These are phyloP conservation scores for Eublepharis macularius DNA, from an alignment of 2,113 vertebrate species.

Conservation along the genomic window DNA sequence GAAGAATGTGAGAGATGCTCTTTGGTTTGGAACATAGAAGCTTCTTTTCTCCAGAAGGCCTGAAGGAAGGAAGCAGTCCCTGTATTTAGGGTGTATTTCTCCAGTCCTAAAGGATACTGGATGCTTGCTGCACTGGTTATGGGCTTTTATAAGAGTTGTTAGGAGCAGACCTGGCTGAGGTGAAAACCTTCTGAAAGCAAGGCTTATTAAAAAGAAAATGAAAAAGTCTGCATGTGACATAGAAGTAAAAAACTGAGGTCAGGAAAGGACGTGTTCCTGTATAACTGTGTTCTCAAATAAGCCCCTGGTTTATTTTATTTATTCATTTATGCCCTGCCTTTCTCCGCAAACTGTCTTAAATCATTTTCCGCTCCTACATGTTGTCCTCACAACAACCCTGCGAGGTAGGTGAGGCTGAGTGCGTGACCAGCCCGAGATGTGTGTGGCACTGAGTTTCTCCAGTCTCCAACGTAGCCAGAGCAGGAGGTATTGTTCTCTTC, in stretches of 20 bases:
- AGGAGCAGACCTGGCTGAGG: constrained; percentile 28
- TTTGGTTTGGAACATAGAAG: not conserved
- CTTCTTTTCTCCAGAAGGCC: fast-evolving
- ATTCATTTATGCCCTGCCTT: too few species aligned
- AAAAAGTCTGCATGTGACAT: too few species aligned
- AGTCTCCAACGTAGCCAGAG: not conserved
- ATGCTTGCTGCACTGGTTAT: constrained; percentile 27
- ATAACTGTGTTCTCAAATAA: not conserved
- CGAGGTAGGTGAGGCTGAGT: too few species aligned
- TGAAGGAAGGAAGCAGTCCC: not conserved
- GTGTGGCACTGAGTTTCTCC: too few species aligned
- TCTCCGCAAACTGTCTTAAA: too few species aligned
- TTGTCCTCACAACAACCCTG: too few species aligned
- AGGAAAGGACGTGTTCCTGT: not conserved
- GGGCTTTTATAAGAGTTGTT: constrained; percentile 1
- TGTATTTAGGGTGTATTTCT: not conserved
- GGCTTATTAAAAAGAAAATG: constrained; percentile 1
- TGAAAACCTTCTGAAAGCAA: not conserved
- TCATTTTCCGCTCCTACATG: too few species aligned
- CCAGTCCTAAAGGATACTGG: not conserved
- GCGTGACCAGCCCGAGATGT: too few species aligned
- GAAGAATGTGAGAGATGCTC: not conserved
- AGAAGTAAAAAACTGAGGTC: not conserved
- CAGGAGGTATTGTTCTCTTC: not conserved
- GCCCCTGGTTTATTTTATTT: not conserved